Base-by-base conservation (phyloP, 2,888 invertebrate genomes). In the Operophtera brumata region DNA sequence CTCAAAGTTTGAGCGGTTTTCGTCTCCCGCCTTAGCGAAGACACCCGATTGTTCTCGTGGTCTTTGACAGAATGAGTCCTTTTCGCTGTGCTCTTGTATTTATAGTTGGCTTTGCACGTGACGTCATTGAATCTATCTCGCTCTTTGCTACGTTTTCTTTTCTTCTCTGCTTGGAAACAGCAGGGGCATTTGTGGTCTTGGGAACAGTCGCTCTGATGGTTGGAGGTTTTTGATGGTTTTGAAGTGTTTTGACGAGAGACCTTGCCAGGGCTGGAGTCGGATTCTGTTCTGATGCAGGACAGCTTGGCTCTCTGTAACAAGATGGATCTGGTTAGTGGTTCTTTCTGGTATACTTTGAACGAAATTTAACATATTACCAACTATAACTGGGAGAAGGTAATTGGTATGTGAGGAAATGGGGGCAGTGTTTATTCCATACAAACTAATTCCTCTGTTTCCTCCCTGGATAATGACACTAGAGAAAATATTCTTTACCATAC, bases 1-100 rank as follows among this genome's bases (percentile, higher is more conserved):
- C 96, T 96, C 45, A 97, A 79, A 0, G 96, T 96, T 74, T 96
- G 96, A 2, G 96, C 96, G 0, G 97, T 96, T 85, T 97, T 97
- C 3, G 95, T 96, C 75, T 97, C 97, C 45, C 96, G 90, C 47
- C 95, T 91, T 53, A 94, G 82, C 6, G 93, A 94, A 0, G 94
- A 94, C 0, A 94, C 94, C 61, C 94, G 84, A 66, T 91, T 92
- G 67, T 92, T 92, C 25, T 92, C 91, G 10, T 91, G 90, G 30
- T 93, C 86, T 57, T 90, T 91, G 4, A 91, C 80, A 0, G 92
- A 92, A 71, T 91, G 91, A 0, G 89, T 91, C 32, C 91, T 30
- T 36, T 88, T 73, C 0, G 75, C 80, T 0, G 90, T 84, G 40
- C 78, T 83, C 45, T 87, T 87, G 55, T 90, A 86, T 54, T 86